phyloP scores from a whole-genome alignment of 2,888 invertebrate species.

The Yponomeuta cagnagella region DNA sequence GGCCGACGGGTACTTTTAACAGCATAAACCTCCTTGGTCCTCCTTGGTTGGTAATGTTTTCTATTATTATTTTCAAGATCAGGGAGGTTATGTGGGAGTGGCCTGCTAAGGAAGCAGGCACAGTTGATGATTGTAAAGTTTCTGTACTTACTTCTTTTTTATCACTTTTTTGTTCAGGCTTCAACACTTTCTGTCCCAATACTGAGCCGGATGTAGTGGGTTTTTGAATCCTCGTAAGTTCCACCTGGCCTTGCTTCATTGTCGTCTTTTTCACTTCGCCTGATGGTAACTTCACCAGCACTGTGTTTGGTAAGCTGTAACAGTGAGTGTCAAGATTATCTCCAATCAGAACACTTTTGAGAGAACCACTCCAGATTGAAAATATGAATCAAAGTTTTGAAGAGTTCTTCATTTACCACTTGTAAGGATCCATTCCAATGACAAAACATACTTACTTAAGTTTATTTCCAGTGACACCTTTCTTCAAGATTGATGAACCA shows the following conservation, averaged over 20 bases:
- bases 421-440: neutral
- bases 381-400: neutral
- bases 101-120: too few species aligned
- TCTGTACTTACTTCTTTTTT: constrained; percentile 49
- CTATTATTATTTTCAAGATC: too few species aligned
- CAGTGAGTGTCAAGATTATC: too few species aligned
- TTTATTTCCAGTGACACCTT: constrained; percentile 56
- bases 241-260: constrained; percentile 58
- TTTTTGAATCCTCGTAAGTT: constrained; percentile 56
- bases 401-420: neutral
- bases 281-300: constrained; percentile 63
- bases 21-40: too few species aligned
- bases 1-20: too few species aligned
- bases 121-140: neutral
- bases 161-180: constrained; percentile 49
- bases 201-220: constrained; percentile 50
- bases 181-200: constrained; percentile 29
- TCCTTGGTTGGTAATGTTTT: too few species aligned
- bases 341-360: neutral
- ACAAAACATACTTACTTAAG: constrained; percentile 48
- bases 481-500: constrained; percentile 74
- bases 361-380: neutral
- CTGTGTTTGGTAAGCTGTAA: constrained; percentile 62
- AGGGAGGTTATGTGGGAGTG: too few species aligned
- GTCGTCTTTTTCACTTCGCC: constrained; percentile 60